These are phyloP conservation scores for Leptatherina wallacei DNA, from an alignment of 2,797 vertebrate genomes.

Conservation along the genomic window DNA sequence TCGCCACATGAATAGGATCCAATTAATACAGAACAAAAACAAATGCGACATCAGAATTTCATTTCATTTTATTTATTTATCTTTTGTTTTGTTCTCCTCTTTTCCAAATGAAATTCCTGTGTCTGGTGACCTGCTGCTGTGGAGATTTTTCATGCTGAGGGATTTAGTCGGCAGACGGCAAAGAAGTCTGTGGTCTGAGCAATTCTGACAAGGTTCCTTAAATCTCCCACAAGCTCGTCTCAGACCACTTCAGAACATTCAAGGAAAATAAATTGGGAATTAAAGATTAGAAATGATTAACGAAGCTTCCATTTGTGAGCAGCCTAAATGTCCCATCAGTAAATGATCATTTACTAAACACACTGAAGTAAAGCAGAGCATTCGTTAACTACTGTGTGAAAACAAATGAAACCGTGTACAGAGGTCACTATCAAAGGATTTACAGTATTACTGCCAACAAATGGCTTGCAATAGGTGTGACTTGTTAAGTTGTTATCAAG, in stretches of 20 bases:
- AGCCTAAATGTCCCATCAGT: background rate
- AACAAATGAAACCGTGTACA: background rate
- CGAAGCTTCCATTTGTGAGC: background rate
- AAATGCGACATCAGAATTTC: background rate
- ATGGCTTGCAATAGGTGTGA: slow-evolving; percentile 2
- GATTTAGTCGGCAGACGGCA: slow-evolving; percentile 18
- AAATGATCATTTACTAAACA: background rate
- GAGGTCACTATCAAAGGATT: slow-evolving; percentile 26
- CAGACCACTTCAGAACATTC: background rate
- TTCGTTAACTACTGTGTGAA: background rate
- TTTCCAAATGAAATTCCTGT: background rate
- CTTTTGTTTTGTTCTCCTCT: background rate
- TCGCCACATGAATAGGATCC: too few relatives aligned
- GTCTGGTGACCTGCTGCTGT: slow-evolving; percentile 1
- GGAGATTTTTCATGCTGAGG: background rate
- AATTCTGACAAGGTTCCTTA: background rate
- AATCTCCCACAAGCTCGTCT: background rate
- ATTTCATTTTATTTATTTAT: background rate
- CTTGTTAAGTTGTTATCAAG: slow-evolving; percentile 24
- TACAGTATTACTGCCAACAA: slow-evolving; percentile 1
- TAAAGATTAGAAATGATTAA: background rate
- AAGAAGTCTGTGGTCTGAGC: slow-evolving; percentile 29
- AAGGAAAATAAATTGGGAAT: background rate
- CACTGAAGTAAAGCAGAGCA: fast-evolving
- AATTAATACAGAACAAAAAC: background rate